Percentiles rank a stretch among this genome's conserved stretches.
Evolutionary conservation across 92 coral and sea anemone species (phyloP).

Genomic region (Siderastrea siderea): DNA sequence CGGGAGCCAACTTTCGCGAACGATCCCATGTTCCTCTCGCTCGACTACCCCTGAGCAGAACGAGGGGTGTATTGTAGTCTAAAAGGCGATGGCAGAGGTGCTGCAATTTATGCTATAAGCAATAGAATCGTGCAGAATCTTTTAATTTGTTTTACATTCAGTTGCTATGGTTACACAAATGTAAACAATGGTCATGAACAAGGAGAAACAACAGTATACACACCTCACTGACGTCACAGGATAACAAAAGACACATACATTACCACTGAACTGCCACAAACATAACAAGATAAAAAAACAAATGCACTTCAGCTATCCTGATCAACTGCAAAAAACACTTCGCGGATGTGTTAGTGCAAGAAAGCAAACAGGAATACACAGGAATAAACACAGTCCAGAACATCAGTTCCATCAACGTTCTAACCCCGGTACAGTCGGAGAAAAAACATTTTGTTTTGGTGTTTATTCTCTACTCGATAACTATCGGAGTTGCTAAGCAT

Average conservation of each 20-base stretch:
- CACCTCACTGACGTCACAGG: background rate
- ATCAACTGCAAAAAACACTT: conserved; percentile 30
- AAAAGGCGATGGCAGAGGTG: too few species aligned
- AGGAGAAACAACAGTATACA: background rate
- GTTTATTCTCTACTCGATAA: too few species aligned
- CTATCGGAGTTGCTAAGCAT: too few species aligned
- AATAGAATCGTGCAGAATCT: too few species aligned
- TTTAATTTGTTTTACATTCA: too few species aligned
- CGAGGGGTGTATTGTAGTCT: too few species aligned
- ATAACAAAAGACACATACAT: conserved; percentile 28
- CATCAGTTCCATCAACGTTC: too few species aligned
- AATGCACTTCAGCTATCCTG: background rate
- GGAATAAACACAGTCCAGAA: background rate
- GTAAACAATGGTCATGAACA: background rate
- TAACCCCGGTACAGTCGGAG: too few species aligned
- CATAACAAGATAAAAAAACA: conserved; percentile 8
- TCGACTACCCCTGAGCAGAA: too few species aligned
- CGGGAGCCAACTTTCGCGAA: too few species aligned
- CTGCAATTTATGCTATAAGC: too few species aligned
- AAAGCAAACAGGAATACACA: background rate
- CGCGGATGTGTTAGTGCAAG: conserved; percentile 8
- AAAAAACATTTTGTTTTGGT: too few species aligned
- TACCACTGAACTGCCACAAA: conserved; percentile 40
- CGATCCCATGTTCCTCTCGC: background rate
- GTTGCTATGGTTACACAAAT: background rate